Evolutionary conservation across 2,113 vertebrate genomes (phyloP).

Genomic region (Aspiorhynchus laticeps): DNA sequence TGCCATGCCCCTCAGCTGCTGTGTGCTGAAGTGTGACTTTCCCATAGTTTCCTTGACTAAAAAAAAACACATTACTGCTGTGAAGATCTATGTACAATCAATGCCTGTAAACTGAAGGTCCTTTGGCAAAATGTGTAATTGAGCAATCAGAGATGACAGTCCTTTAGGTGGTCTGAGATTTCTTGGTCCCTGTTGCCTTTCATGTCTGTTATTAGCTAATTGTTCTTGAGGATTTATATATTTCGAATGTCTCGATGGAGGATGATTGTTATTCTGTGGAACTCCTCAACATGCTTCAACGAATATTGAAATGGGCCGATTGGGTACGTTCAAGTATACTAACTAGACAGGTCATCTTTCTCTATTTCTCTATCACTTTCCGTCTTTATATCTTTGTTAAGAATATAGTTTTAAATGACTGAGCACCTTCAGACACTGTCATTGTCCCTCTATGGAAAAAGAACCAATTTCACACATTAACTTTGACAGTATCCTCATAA

Average conservation of each 20-base stretch:
- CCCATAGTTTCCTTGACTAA: neutral
- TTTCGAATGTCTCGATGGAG: constrained; percentile 53
- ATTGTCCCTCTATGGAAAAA: constrained; percentile 43
- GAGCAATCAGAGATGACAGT: constrained; percentile 63
- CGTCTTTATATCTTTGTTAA: neutral
- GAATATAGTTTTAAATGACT: constrained; percentile 40
- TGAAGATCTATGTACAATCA: neutral
- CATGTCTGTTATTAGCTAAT: constrained; percentile 63
- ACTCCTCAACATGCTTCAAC: constrained; percentile 32
- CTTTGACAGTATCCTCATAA: constrained; percentile 47
- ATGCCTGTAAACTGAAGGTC: constrained; percentile 44
- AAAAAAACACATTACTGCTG: constrained; percentile 5
- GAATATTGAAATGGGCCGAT: constrained; percentile 47
- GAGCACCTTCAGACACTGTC: constrained; percentile 52
- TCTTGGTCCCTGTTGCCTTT: constrained; percentile 56
- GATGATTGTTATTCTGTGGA: constrained; percentile 54
- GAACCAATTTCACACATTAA: constrained; percentile 38
- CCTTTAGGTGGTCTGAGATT: constrained; percentile 60
- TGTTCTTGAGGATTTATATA: constrained; percentile 62
- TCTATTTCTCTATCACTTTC: neutral
- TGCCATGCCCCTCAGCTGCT: constrained; percentile 31
- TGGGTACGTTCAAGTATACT: constrained; percentile 38
- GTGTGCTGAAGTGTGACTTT: constrained; percentile 21
- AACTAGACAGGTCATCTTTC: constrained; percentile 36
- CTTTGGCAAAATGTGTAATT: constrained; percentile 62